These are phyloP conservation scores for Scaptomyza polygonia DNA, from an alignment of 2,888 invertebrate genomes.

Conservation along the genomic window DNA sequence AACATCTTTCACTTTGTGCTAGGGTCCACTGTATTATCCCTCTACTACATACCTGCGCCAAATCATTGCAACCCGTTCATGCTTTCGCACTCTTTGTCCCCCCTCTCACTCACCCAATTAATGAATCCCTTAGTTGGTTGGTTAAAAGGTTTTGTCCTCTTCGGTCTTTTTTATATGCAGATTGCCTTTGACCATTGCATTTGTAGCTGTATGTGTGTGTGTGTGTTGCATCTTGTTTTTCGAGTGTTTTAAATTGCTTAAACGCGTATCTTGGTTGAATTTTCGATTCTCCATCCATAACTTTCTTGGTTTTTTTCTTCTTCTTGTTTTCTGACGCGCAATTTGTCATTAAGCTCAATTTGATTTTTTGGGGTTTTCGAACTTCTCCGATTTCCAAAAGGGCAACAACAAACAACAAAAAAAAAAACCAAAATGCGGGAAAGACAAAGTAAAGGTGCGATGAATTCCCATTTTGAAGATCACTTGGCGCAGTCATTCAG, in stretches of 20 bases:
- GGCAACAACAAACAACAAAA: neutral
- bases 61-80: conserved; percentile 2
- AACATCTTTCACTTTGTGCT: neutral
- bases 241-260: conserved; percentile 54
- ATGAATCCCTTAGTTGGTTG: conserved; percentile 13
- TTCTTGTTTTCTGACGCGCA: conserved; percentile 55
- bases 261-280: conserved; percentile 41
- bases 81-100: neutral
- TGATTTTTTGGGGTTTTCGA: conserved; percentile 31
- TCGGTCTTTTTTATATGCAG: conserved; percentile 65
- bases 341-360: conserved; percentile 73
- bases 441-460: conserved; percentile 11
- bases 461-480: conserved; percentile 21
- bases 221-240: conserved; percentile 18
- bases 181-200: conserved; percentile 41
- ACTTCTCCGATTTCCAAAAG: conserved; percentile 47
- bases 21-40: neutral
- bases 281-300: conserved; percentile 29
- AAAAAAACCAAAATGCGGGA: neutral
- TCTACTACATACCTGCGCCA: neutral
- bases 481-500: conserved; percentile 6
- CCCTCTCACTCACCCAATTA: neutral
- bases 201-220: neutral
- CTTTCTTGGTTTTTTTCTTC: neutral
- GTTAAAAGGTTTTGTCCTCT: conserved; percentile 70